Base-by-base conservation (phyloP, 2,797 vertebrate genomes). In the Pipistrellus pygmaeus region DNA sequence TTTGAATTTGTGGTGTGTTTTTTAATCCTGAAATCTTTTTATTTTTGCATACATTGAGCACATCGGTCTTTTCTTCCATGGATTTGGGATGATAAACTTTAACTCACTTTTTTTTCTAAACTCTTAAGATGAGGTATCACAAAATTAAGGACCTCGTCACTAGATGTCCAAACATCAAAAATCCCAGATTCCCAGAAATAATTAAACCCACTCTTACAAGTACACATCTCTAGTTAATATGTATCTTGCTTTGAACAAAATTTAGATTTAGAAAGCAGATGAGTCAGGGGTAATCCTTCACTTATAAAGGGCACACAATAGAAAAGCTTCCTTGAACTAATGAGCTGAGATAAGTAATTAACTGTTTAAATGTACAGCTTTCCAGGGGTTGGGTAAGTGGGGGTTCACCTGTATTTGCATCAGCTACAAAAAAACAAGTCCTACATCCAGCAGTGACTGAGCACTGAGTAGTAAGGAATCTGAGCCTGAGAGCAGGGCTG, bases 161-260 rank as follows among this genome's bases (percentile, higher is more conserved):
- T 85, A 92, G 41, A 32, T 91, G 32, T 85, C 76, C 72, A 69
- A 94, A 84, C 51, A 86, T 48, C 64, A 53, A 80, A 88, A 44
- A 64, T 85, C 77, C 71, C 44, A 71, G 81, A 44, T 41, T 60
- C 72, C 92, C 72, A 84, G 57, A 46, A 84, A 41, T 94, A 66
- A 94, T 91, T 71, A 95, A 95, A 82, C 64, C 8, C 46, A 82
- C 25, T 20, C 57, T 48, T 87, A 55, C 53, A 82, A 84, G 82
- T 66, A 88, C 81, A 89, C 66, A 85, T 84, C 85, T 93, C 95
- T 81, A 93, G 76, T 95, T 95, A 96, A 90, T 92, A 85, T 25
- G 35, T 88, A 85, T n/a, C 88, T 88, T 76, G 75, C 62, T 88
- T 83, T 90, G 78, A 90, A 88, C 88, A 96, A 95, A 95, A 96